Conservation (phyloP, 2,797 vertebrate genomes). For the Mus spretus region DNA sequence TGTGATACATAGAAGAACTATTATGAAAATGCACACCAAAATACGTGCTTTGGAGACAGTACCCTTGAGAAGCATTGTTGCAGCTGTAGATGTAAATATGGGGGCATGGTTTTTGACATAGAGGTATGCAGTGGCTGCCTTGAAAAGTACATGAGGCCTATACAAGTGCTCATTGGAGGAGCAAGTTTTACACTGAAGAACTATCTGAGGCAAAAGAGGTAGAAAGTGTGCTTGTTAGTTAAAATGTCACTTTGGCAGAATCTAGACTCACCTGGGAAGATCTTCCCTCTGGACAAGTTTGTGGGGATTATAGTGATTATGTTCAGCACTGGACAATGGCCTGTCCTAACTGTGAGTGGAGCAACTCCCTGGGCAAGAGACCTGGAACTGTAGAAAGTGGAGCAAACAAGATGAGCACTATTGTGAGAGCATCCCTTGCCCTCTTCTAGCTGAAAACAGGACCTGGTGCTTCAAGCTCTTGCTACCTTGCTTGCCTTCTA, state of each 20-base stretch:
- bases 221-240: not conserved
- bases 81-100: not conserved
- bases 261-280: not conserved
- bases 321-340: not conserved
- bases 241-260: not conserved
- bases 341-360: not conserved
- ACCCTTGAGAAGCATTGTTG: not conserved
- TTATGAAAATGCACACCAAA: not conserved
- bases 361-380: not conserved
- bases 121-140: not conserved
- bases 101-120: not conserved
- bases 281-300: not conserved
- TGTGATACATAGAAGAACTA: not conserved
- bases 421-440: not conserved
- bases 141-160: not conserved
- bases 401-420: not conserved
- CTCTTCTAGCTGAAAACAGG: not conserved
- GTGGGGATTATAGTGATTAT: not conserved
- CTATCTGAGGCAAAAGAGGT: not conserved
- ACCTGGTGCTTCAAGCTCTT: not conserved
- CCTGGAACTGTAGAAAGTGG: not conserved
- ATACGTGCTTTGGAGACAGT: not conserved
- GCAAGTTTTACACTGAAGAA: not conserved
- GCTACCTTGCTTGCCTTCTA: not conserved
- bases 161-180: not conserved